phyloP scores from a whole-genome alignment of 2,113 vertebrate genomes.

The Rhipidura dahli region DNA sequence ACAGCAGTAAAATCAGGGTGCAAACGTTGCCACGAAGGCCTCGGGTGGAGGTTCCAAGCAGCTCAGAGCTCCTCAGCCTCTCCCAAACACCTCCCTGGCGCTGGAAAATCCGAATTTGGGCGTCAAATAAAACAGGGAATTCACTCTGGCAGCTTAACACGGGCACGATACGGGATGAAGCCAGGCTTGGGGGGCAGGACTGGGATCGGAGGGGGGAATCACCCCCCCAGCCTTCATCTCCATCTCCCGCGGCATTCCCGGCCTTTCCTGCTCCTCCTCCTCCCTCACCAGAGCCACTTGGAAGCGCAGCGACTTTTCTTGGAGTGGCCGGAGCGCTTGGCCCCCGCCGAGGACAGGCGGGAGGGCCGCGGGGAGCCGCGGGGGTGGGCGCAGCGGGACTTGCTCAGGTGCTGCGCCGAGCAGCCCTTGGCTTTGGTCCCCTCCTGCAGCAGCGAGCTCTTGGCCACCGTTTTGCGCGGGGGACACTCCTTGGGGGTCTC shows the following conservation, averaged over 20 bases:
- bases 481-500: background rate
- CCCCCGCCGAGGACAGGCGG: accelerated
- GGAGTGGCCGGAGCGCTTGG: background rate
- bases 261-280: accelerated
- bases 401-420: background rate
- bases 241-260: background rate
- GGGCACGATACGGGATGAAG: background rate
- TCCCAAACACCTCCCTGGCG: background rate
- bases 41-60: accelerated
- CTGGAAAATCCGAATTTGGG: background rate
- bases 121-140: background rate
- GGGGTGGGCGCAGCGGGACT: background rate
- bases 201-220: accelerated
- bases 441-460: background rate
- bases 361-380: background rate
- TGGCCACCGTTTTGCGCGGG: accelerated
- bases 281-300: conserved; percentile 20
- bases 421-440: background rate
- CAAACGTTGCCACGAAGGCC: accelerated
- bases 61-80: background rate
- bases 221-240: background rate
- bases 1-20: background rate
- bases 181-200: background rate
- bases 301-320: conserved; percentile 12
- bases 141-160: accelerated